phyloP scores from a whole-genome alignment of 2,888 invertebrate genomes.

The Erebia palarica region DNA sequence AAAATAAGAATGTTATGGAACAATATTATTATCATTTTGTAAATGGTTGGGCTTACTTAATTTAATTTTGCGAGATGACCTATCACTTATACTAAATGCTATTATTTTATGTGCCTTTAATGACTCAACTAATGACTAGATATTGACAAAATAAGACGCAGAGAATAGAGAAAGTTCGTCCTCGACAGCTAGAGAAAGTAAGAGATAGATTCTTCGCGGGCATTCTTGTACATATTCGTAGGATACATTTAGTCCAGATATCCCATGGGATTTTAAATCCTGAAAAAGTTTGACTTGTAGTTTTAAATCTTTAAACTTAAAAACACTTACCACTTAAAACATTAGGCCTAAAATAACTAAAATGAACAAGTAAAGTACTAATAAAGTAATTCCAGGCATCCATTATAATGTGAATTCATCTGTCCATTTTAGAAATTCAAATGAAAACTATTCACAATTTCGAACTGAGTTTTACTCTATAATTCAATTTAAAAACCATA shows the following conservation, averaged over 20 bases:
- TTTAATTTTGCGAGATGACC: too few species aligned
- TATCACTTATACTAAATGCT: too few species aligned
- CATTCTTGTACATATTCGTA: too few species aligned
- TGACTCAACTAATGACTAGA: too few species aligned
- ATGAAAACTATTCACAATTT: background rate
- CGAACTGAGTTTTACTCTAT: conserved; percentile 15
- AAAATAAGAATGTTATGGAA: conserved; percentile 14
- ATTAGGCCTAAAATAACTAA: conserved; percentile 39
- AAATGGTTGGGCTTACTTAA: too few species aligned
- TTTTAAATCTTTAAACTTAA: background rate
- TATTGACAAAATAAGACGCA: too few species aligned
- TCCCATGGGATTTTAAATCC: background rate
- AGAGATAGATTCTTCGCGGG: too few species aligned
- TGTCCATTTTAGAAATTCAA: conserved; percentile 22
- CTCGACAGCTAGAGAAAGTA: too few species aligned
- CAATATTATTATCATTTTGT: background rate
- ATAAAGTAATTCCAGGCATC: conserved; percentile 23
- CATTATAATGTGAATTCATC: conserved; percentile 23
- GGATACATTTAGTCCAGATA: too few species aligned
- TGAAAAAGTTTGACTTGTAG: background rate
- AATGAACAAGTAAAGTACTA: conserved; percentile 41
- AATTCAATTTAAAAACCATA: conserved; percentile 30
- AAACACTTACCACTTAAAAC: conserved; percentile 54
- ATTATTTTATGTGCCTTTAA: too few species aligned
- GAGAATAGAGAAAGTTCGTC: too few species aligned